A percentile compares a stretch with the other conserved stretches of the same genome.
These are phyloP conservation scores for Astreopora myriophthalma DNA, from an alignment of 64 coral and sea anemone genomes.

Conservation along the genomic window DNA sequence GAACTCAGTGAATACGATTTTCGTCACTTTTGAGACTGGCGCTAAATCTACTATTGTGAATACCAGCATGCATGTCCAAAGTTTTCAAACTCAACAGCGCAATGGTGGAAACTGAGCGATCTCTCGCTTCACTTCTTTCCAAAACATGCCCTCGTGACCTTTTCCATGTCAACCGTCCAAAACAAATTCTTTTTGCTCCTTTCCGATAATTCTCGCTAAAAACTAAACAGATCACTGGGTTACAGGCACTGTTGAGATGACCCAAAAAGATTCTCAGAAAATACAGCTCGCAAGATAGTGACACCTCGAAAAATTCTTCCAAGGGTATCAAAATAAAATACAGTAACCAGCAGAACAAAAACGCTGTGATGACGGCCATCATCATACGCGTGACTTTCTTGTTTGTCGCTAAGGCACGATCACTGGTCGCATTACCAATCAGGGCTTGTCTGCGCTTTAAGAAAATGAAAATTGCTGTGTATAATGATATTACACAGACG, in stretches of 20 bases:
- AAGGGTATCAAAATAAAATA: not conserved
- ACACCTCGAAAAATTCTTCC: not conserved
- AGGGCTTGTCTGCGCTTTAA: not conserved
- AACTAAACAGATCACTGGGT: not conserved
- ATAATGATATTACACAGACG: not conserved
- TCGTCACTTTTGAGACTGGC: not conserved
- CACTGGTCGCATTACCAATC: not conserved
- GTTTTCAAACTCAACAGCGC: not conserved
- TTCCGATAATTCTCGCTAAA: conserved; percentile 9
- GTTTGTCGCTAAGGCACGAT: not conserved
- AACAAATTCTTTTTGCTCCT: not conserved
- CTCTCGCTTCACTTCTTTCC: not conserved
- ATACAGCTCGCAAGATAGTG: not conserved
- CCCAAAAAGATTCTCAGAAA: conserved; percentile 2
- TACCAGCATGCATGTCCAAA: not conserved
- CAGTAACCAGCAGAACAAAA: conserved; percentile 5
- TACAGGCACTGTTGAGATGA: not conserved
- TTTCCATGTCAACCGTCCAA: not conserved
- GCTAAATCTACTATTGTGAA: not conserved
- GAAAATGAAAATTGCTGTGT: not conserved
- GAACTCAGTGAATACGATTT: not conserved
- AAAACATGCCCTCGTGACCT: not conserved
- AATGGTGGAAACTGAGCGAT: not conserved
- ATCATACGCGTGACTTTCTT: conserved; percentile 1
- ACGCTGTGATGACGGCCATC: not conserved